phyloP scores from a whole-genome alignment of 1,140 invertebrate species.

The Eueides isabella region DNA sequence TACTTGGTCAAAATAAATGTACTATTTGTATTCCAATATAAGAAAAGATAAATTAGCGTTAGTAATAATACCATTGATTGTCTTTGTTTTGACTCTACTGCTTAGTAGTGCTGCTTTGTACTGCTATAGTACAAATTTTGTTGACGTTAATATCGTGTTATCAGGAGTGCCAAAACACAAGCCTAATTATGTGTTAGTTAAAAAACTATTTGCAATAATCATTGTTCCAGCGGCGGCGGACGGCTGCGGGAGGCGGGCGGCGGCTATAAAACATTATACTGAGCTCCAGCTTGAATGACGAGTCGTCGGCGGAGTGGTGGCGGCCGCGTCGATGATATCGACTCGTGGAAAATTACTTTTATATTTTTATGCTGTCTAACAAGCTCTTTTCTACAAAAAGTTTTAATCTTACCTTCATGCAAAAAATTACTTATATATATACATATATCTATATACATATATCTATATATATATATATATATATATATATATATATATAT shows the following conservation, averaged over 20 bases:
- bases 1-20: too few species aligned
- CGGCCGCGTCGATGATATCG: slow-evolving; percentile 14
- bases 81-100: background rate
- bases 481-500: too few species aligned
- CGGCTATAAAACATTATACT: slow-evolving; percentile 1
- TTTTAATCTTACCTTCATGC: too few species aligned
- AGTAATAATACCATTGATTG: background rate
- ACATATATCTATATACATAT: too few species aligned
- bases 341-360: background rate
- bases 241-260: background rate
- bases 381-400: too few species aligned
- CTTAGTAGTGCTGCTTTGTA: too few species aligned
- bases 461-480: too few species aligned
- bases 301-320: background rate
- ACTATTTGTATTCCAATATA: background rate
- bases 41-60: background rate
- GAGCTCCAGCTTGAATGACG: slow-evolving; percentile 1
- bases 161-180: background rate
- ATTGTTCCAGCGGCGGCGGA: slow-evolving; percentile 1
- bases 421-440: too few species aligned
- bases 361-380: background rate
- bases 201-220: slow-evolving; percentile 24
- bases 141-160: too few species aligned
- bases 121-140: too few species aligned
- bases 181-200: slow-evolving; percentile 15